Evolutionary conservation across 2,797 vertebrate genomes (phyloP), one percentile per base, ranked within the genome.

Genomic region (Eospalax fontanierii): DNA sequence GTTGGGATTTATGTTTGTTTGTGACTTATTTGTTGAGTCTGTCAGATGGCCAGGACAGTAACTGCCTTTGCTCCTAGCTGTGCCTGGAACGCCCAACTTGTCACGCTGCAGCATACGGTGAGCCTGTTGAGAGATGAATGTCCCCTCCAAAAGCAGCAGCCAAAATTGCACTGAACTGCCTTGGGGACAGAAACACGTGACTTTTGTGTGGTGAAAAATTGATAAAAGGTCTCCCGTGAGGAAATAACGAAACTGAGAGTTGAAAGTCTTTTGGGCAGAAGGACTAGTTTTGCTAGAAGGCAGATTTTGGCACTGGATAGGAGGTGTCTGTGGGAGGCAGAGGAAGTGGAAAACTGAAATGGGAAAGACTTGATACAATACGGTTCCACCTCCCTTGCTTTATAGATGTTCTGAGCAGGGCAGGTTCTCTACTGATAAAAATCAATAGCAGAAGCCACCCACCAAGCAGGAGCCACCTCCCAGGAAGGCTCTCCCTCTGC

Each of bases 391-490:
- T 14, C 54, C 54, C 9, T 59, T 59, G 19, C 40, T 35, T 88
- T 88, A 59, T 16, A 88, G 63, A 82, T 79, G 38, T 82, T 96
- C 87, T 89, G 40, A 91, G 65, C 6, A 16, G 79, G 80, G 86
- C 50, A 92, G 87, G 95, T 87, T 89, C 87, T 33, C 91, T 66
- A 82, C 87, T 95, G 97, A 97, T 97, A 97, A 97, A 94, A 33
- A 95, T 89, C 97, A 96, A 82, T 97, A 75, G 86, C 89, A 81
- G 28, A 38, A 95, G 65, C 97, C 96, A 97, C 96, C 96, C 96
- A 97, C 96, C 18, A 28, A 95, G 86, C 83, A 21, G 12, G 78
- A 19, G 71, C 33, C 92, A 89, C 97, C 95, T 75, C 96, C 95
- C 95, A 96, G 90, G 95, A 94, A 93, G 92, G 43, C 73, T 86